Conservation (phyloP, 1,140 invertebrate genomes). For the Triops cancriformis region DNA sequence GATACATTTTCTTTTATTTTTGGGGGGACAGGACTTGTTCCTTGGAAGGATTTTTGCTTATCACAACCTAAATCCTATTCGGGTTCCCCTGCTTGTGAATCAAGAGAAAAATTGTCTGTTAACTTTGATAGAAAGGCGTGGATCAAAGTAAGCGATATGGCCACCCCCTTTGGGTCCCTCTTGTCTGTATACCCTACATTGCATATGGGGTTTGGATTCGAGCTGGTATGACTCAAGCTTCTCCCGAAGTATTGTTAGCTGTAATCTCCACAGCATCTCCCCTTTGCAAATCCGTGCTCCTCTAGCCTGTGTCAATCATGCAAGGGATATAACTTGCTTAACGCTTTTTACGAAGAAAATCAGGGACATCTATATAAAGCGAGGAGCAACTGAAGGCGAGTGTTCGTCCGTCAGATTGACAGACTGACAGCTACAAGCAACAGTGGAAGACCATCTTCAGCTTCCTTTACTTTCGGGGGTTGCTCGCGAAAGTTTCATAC, state of each 20-base stretch:
- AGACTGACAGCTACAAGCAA: too few species aligned
- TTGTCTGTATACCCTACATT: too few species aligned
- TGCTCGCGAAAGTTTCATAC: too few species aligned
- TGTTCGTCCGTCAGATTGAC: too few species aligned
- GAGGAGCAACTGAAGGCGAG: too few species aligned
- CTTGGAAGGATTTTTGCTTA: not conserved
- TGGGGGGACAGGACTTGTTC: not conserved
- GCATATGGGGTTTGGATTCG: too few species aligned
- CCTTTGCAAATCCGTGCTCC: not conserved
- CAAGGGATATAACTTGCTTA: not conserved
- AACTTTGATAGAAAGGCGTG: slow-evolving; percentile 10
- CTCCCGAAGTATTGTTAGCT: not conserved
- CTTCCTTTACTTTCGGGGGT: too few species aligned
- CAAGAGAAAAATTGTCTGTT: slow-evolving; percentile 6
- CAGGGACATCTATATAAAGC: too few species aligned
- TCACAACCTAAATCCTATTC: not conserved
- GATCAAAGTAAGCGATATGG: not conserved
- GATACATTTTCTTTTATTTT: not conserved
- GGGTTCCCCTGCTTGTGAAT: not conserved
- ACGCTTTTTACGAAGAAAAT: too few species aligned
- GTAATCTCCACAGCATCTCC: not conserved
- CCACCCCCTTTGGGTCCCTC: not conserved
- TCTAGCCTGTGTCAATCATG: not conserved
- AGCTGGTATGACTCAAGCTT: not conserved
- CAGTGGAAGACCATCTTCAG: too few species aligned